phyloP scores from a whole-genome alignment of 2,797 vertebrate species.

The Pantherophis vulpinus region DNA sequence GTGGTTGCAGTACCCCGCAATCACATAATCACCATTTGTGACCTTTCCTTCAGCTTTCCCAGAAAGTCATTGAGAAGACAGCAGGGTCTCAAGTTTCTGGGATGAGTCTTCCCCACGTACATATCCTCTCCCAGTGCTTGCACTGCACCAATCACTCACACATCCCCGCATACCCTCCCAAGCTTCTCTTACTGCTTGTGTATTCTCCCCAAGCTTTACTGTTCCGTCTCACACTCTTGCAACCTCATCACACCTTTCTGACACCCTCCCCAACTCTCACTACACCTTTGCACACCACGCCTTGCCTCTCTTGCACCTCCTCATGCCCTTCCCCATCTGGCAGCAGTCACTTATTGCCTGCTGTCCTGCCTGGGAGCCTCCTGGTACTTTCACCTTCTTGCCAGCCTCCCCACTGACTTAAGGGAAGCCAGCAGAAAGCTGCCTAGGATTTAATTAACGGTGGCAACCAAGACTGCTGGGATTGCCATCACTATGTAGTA shows the following conservation, averaged over 20 bases:
- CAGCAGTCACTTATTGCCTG: not conserved
- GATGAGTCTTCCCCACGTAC: not conserved
- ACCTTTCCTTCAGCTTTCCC: not conserved
- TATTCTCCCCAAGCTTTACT: not conserved
- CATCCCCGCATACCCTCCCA: not conserved
- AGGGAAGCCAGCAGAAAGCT: not conserved
- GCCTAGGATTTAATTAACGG: not conserved
- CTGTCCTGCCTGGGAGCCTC: not conserved
- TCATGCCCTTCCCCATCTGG: not conserved
- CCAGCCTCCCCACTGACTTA: not conserved
- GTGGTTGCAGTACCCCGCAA: not conserved
- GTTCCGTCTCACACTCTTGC: not conserved
- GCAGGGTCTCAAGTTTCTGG: not conserved
- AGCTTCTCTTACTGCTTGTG: not conserved
- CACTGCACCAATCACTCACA: not conserved
- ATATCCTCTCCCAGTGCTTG: not conserved
- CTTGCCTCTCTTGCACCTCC: not conserved
- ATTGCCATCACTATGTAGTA: not conserved
- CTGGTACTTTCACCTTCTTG: not conserved
- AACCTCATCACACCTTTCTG: not conserved
- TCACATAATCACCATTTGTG: not conserved
- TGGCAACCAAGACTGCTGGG: not conserved
- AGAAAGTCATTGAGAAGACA: not conserved
- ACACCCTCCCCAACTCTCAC: not conserved
- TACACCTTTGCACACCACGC: not conserved